Percentiles rank a stretch among this genome's conserved stretches.
phyloP scores from a whole-genome alignment of 2,113 vertebrate genomes.

The Hiodon alosoides region DNA sequence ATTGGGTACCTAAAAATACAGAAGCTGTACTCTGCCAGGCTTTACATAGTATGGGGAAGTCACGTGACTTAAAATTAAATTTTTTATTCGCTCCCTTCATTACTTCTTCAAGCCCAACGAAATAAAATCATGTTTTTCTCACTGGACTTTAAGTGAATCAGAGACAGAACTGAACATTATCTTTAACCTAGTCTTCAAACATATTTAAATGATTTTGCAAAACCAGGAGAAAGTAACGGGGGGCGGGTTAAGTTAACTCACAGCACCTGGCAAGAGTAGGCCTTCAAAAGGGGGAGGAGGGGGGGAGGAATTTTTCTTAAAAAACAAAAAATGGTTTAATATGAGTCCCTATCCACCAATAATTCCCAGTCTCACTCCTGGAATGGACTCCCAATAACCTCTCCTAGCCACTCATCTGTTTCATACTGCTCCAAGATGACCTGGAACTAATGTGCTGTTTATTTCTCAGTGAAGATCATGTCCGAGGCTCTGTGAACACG shows the following conservation, averaged over 20 bases:
- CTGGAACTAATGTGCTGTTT: slow-evolving; percentile 61
- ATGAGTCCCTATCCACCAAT: slow-evolving; percentile 46
- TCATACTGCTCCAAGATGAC: slow-evolving; percentile 52
- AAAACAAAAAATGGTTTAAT: slow-evolving; percentile 27
- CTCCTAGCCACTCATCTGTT: slow-evolving; percentile 34
- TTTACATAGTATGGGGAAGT: too few relatives aligned
- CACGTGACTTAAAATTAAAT: too few relatives aligned
- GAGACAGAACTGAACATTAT: slow-evolving; percentile 28
- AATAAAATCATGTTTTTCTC: slow-evolving; percentile 25
- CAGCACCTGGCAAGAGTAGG: slow-evolving; percentile 42
- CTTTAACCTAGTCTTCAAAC: slow-evolving; percentile 31
- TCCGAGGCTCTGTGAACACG: slow-evolving; percentile 41
- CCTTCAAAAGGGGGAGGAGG: slow-evolving; percentile 16
- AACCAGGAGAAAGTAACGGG: slow-evolving; percentile 28
- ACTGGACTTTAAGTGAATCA: slow-evolving; percentile 29
- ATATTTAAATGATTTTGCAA: slow-evolving; percentile 40
- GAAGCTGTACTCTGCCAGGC: too few relatives aligned
- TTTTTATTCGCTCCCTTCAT: too few relatives aligned
- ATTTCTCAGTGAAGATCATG: slow-evolving; percentile 49
- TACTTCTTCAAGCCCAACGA: slow-evolving; percentile 13
- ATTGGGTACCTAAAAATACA: too few relatives aligned
- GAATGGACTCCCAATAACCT: slow-evolving; percentile 48
- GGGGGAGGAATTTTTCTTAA: slow-evolving; percentile 21
- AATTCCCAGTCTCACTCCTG: slow-evolving; percentile 39
- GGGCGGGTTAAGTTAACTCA: slow-evolving; percentile 40